Percentiles rank a stretch among this genome's conserved stretches.
Evolutionary conservation across 2,113 vertebrate genomes (phyloP).

Genomic region (Azemiops feae): DNA sequence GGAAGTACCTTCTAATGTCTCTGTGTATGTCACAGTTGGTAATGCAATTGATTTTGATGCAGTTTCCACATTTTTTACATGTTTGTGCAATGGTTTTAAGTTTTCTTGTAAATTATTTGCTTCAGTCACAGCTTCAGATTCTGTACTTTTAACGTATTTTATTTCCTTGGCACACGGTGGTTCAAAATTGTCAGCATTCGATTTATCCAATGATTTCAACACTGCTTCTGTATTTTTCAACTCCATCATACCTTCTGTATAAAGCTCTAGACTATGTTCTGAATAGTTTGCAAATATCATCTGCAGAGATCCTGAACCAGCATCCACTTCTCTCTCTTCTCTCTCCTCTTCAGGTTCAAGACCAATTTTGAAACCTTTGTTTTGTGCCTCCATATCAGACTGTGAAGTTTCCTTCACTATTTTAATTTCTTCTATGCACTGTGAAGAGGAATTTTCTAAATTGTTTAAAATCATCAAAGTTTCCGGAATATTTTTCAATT

Average conservation of each 20-base stretch:
- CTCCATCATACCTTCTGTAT: not conserved
- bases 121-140: not conserved
- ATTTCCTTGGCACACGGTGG: not conserved
- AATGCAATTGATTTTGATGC: not conserved
- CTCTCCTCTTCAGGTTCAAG: not conserved
- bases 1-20: not conserved
- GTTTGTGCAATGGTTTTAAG: not conserved
- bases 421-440: not conserved
- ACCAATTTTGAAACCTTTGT: not conserved
- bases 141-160: not conserved
- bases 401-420: not conserved
- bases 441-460: not conserved
- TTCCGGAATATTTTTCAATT: slow-evolving; percentile 13
- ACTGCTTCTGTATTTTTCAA: not conserved
- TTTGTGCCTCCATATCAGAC: not conserved
- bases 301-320: slow-evolving; percentile 10
- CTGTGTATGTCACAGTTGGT: not conserved
- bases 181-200: not conserved
- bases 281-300: slow-evolving; percentile 35
- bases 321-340: not conserved
- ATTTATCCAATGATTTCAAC: not conserved
- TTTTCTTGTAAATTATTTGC: not conserved
- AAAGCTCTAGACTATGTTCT: slow-evolving; percentile 23
- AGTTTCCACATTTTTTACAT: not conserved
- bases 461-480: not conserved